phyloP scores from a whole-genome alignment of 2,797 vertebrate species.

The Micromesistius poutassou region DNA sequence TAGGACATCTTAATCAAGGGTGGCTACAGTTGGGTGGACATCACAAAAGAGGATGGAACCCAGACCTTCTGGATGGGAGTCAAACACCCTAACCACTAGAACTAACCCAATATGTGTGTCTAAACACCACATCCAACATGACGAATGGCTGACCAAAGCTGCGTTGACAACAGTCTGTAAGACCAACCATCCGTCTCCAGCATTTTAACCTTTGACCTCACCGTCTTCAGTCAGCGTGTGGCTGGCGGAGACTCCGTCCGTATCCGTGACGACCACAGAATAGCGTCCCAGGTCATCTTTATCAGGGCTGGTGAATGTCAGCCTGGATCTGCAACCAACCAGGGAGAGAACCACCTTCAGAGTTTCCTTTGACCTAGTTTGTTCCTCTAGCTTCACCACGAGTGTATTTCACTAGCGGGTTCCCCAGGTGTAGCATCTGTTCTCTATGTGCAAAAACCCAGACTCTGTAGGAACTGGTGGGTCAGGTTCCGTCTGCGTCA shows the following conservation, averaged over 20 bases:
- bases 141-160: not conserved
- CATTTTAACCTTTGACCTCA: conserved; percentile 34
- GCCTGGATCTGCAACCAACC: conserved; percentile 75
- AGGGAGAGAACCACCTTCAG: not conserved
- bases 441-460: not conserved
- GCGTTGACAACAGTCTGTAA: not conserved
- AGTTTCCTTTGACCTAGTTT: not conserved
- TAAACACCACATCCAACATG: not conserved
- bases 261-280: conserved; percentile 87
- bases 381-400: not conserved
- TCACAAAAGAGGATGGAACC: no score
- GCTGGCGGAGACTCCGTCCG: conserved; percentile 88
- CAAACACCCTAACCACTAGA: no score
- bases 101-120: not conserved
- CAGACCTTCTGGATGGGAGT: no score
- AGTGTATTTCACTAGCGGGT: not conserved
- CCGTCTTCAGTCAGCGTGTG: conserved; percentile 84
- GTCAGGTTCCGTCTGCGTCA: not conserved
- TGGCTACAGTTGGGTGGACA: no score
- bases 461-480: not conserved
- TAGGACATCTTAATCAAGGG: not conserved
- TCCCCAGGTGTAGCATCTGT: not conserved
- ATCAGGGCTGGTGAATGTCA: conserved; percentile 85
- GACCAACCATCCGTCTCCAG: not conserved
- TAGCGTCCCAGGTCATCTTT: conserved; percentile 86